Percentiles rank a stretch among this genome's conserved stretches.
These are phyloP conservation scores for Myotis davidii DNA, from an alignment of 2,113 vertebrate species.

Conservation along the genomic window DNA sequence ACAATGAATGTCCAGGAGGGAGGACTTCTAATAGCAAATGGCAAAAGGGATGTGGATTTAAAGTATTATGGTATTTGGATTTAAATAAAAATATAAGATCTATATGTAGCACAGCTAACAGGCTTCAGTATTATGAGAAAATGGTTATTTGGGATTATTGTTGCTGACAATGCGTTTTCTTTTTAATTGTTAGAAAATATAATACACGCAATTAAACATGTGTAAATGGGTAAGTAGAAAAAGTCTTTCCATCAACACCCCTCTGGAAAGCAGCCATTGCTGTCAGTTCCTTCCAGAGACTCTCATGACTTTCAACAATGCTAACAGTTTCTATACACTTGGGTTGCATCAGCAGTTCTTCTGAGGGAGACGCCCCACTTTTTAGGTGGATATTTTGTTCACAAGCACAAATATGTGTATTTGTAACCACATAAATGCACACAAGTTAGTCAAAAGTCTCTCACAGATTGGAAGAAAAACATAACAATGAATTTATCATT, in stretches of 20 bases:
- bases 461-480: not conserved
- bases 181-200: constrained; percentile 18
- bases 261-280: not conserved
- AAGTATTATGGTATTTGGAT: not conserved
- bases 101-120: not conserved
- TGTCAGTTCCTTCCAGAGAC: not conserved
- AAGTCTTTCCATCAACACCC: not conserved
- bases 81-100: not conserved
- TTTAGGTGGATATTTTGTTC: not conserved
- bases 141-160: not conserved
- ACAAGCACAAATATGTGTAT: not conserved
- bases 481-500: not conserved
- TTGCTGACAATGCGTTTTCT: not conserved
- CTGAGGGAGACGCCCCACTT: not conserved
- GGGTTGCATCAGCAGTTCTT: not conserved
- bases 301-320: not conserved
- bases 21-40: not conserved
- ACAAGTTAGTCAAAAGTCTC: not conserved
- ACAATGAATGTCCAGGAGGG: not conserved
- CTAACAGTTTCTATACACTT: not conserved
- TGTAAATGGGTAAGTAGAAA: not conserved
- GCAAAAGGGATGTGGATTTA: not conserved
- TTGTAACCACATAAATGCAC: not conserved
- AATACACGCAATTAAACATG: not conserved
- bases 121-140: not conserved